Evolutionary conservation across 2,113 vertebrate genomes (phyloP), one percentile per base, ranked within the genome.

Genomic region (Clarias batrachus): DNA sequence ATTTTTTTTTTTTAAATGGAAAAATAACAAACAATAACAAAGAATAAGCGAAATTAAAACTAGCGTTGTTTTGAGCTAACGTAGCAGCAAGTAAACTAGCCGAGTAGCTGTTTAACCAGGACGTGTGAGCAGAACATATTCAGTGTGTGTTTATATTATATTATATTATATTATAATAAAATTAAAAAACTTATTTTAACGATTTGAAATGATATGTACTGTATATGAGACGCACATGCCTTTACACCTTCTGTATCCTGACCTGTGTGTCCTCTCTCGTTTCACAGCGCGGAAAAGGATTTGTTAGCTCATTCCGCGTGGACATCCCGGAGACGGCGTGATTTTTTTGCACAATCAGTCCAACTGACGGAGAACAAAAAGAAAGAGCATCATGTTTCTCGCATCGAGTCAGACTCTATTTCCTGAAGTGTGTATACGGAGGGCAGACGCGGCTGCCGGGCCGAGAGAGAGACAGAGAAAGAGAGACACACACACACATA

Each of bases 261-360:
- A 89, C 27, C 65, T 78, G 3, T 12, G 19, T 66, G 4, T 88
- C 87, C 94, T 87, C 94, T 93, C 93, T 87, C 2, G 17, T 62
- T 94, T 90, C 93, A 88, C 96, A 99, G 97, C 97, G 95, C 96
- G 97, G 96, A 97, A 98, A 98, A 97, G 97, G 97, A 95, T 99
- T 97, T 97, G 96, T 96, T 97, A 98, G 97, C 96, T 97, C 97
- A 91, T 98, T 98, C 94, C 94, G 93, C 90, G 96, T 97, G 96
- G 96, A 97, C 95, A 96, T 97, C 93, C 96, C 97, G 91, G 97
- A 97, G 96, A 97, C 97, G 91, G 97, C 97, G 95, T 98, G 97
- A 99, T 57, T 37, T 70, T 70, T 97, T 97, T 98, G 97, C 97
- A 99, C 97, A 97, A 97, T 96, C 95, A 94, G 95, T 94, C 94